Base-by-base conservation (phyloP, 1,140 invertebrate genomes). In the Pteromalus puparum region DNA sequence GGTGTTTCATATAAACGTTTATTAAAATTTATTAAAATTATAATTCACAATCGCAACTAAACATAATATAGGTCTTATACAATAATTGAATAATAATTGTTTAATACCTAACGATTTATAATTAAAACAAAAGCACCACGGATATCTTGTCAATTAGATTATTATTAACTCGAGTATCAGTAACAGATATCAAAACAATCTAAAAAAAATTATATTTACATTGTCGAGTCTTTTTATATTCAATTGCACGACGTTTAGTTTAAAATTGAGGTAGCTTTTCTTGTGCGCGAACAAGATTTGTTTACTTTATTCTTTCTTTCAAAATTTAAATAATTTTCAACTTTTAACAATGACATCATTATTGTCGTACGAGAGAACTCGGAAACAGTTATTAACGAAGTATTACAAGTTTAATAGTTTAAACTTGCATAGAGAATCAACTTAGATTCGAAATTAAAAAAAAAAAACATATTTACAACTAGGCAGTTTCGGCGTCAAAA, bases 171-270 rank as follows among this genome's bases (percentile, higher is more conserved):
- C 18, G 42, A 77, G 13, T n/a, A 75, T 46, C 21, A 76, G 26
- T 78, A 65, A 78, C 53, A 15, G 76, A 34, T 78, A 61, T 65
- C 24, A 30, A 30, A 65, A n/a, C 18, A 5, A 18, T 61, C 28
- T 65, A 78, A 15, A 34, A 78, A 65, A 34, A 30, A n/a, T 30
- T 78, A 28, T 78, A 78, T 78, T 78, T 65, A 78, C 76, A 78
- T 78, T 61, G 4, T 78, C 53, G 76, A 65, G 53, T 65, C 15
- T 28, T 18, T 65, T 65, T 15, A 18, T 53, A 30, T 34, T 30
- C 26, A 78, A 65, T 78, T 78, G 53, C 53, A 65, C n/a, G 18
- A 78, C n/a, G 9, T 30, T 30, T 61, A 65, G n/a, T 61, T 78
- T 78, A 5, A 65, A 78, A 34, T 38, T 78, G 76, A 78, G 76